Base-by-base conservation (phyloP, 2,113 vertebrate species). In the Cnemophilus loriae region DNA sequence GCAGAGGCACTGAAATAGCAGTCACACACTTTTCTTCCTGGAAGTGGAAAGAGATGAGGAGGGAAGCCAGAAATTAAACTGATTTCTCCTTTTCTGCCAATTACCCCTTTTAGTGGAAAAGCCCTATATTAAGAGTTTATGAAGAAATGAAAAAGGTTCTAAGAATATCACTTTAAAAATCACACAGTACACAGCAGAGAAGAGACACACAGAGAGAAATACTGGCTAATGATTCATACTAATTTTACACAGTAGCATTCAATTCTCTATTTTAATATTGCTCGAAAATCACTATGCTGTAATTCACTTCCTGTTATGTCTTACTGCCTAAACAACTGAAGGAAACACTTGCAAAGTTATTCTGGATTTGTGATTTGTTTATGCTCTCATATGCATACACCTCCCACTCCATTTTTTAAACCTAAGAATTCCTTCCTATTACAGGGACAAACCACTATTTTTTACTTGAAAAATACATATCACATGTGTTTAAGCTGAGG, bases 141-240 rank as follows among this genome's bases (percentile, higher is more conserved):
- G 46, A 74, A 85, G 44, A 90, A 87, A 76, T n/a, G 1, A 56
- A 90, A 90, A 81, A 74, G 5, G 11, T 74, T 77, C 76, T 70
- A 92, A 89, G 95, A 93, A 59, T 37, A 89, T 11, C 35, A 60
- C 11, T n/a, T 77, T 68, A n/a, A 85, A 94, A 92, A 92, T 49
- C 1, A 1, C 28, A 85, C 41, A 33, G 33, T 26, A 60, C 44
- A 52, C 23, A 55, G 30, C 27, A 41, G 16, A 87, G 53, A 60
- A 70, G 11, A 68, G 18, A 70, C 3, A 68, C 3, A 42, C 5
- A 42, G 3, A 55, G 19, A 32, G 8, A 76, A 91, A 87, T 37
- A 67, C 13, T 39, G 16, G 50, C 27, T 89, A 87, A 77, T 15
- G 27, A 78, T 33, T 81, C 52, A 67, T 39, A 78, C 16, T 46